phyloP scores from a whole-genome alignment of 2,113 vertebrate species.

The Saguinus midas region DNA sequence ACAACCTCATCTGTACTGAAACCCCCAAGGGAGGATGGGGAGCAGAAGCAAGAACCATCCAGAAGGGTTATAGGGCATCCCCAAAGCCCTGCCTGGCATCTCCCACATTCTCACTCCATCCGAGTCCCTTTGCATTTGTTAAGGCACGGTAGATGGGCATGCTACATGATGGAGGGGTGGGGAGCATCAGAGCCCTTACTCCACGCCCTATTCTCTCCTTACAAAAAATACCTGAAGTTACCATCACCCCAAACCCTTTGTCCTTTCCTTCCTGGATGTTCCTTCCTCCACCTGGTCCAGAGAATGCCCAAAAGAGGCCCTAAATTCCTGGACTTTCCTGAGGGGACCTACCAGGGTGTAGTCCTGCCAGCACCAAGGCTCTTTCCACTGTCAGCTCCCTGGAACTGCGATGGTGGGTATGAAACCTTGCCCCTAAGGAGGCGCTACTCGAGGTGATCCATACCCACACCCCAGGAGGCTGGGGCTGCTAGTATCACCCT shows the following conservation, averaged over 20 bases:
- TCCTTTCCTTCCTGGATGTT: not conserved
- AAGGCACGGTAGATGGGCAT: no score
- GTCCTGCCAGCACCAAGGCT: not conserved
- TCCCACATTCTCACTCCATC: not conserved
- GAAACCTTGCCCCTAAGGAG: not conserved
- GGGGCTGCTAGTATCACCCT: not conserved
- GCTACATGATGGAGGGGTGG: accelerated
- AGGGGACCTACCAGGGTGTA: not conserved
- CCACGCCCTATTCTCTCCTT: not conserved
- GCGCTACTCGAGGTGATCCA: accelerated
- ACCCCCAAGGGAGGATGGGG: not conserved
- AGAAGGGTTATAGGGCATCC: not conserved
- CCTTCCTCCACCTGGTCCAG: not conserved
- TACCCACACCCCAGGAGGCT: not conserved
- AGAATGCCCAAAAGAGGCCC: not conserved
- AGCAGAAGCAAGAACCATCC: not conserved
- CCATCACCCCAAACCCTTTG: not conserved
- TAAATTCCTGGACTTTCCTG: not conserved
- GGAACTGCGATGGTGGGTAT: not conserved
- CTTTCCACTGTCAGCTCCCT: not conserved
- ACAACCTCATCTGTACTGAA: not conserved
- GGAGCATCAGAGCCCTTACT: not conserved
- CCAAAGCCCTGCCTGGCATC: not conserved
- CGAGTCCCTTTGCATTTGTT: not conserved
- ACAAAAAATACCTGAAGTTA: not conserved